Base-by-base conservation (phyloP, 2,113 vertebrate species). In the Seriola dumerili region DNA sequence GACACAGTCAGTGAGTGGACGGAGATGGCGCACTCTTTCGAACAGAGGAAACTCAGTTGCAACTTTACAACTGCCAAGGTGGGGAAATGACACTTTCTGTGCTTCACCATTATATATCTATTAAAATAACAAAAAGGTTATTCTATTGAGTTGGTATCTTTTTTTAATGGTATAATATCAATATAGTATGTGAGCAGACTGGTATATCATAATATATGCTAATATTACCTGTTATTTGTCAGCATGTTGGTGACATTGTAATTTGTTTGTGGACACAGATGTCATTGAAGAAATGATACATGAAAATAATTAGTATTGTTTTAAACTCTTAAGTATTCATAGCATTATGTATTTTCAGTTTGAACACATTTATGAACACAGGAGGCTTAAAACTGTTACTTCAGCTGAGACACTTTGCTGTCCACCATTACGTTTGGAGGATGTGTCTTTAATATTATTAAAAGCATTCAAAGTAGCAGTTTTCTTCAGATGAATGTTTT, bases 1-100 rank as follows among this genome's bases (percentile, higher is more conserved):
- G 93, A 97, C 78, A 55, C 38, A 0, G 44, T 94, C 2, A 94
- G 94, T 0, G 96, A 98, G 0, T 99, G 98, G 98, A 95, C 96
- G 0, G 96, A 97, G 90, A 97, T 99, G 96, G 97, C 97, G 1
- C 97, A 95, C 0, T 97, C 97, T 0, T 85, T 96, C 12, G 98
- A 99, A 77, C 96, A 96, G 36, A 96, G 98, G 80, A 99, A 97
- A 88, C 97, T 99, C 38, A 96, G 88, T 86, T 99, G 98, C 88
- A 96, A 92, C 80, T 98, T 99, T 78, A 92, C 94, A 0, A 94
- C 95, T 17, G 57, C 93, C 75, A 99, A 98, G 96, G 98, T 99
- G 94, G 52, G 92, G 6, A 54, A 59, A 71, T 32, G 0, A 52
- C 21, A 8, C 13, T 59, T 42, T 11, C 14, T 8, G 12, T 32